Percentiles rank a stretch among this genome's conserved stretches.
These are phyloP conservation scores for Coendou prehensilis DNA, from an alignment of 2,797 vertebrate species.

Conservation along the genomic window DNA sequence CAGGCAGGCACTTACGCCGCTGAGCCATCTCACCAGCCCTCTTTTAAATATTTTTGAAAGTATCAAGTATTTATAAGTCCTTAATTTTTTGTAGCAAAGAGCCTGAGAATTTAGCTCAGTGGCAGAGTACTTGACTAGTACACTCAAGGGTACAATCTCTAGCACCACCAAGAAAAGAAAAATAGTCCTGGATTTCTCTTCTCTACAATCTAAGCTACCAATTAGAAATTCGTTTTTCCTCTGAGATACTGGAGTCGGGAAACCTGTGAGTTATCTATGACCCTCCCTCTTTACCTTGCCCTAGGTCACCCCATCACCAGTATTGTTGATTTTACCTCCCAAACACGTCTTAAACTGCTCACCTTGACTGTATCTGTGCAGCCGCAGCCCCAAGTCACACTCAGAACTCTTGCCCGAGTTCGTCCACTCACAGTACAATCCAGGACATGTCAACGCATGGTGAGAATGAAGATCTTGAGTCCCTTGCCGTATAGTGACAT, in stretches of 20 bases:
- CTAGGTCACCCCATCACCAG: not conserved
- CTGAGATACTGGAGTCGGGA: not conserved
- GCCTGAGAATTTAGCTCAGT: not conserved
- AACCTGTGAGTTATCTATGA: not conserved
- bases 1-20: no score
- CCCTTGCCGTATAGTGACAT: not conserved
- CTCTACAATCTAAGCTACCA: not conserved
- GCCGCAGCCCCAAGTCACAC: not conserved
- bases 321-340: not conserved
- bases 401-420: slow-evolving; percentile 6
- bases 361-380: not conserved
- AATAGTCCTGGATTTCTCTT: not conserved
- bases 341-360: not conserved
- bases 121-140: not conserved
- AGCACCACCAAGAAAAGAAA: not conserved
- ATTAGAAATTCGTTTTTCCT: slow-evolving; percentile 16
- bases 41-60: slow-evolving; percentile 59
- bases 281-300: not conserved
- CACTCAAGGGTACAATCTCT: not conserved
- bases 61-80: not conserved
- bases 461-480: not conserved
- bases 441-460: not conserved
- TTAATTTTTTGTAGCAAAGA: not conserved
- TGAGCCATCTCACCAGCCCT: no score
- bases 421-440: not conserved